phyloP scores from a whole-genome alignment of 1,140 invertebrate species.

The Eriocheir sinensis region DNA sequence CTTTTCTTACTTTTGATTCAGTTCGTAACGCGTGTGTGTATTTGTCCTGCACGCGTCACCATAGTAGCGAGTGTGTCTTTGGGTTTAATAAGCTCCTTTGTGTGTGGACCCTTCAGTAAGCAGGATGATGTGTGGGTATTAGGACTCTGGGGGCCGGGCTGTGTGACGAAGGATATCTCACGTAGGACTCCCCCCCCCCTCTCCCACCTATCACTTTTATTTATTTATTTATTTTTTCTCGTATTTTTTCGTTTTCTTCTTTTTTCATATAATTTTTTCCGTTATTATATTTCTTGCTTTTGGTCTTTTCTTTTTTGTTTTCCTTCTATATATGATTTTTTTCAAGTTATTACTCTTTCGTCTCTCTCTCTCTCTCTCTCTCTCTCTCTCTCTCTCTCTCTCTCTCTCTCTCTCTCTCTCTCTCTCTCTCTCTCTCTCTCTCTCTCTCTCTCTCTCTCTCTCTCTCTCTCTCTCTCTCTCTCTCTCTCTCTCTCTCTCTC shows the following conservation, averaged over 20 bases:
- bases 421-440: conserved; percentile 47
- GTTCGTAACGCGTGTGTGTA: neutral
- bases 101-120: neutral
- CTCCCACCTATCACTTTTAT: too few relatives aligned
- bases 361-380: neutral
- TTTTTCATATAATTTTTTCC: too few relatives aligned
- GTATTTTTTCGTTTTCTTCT: too few relatives aligned
- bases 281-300: too few relatives aligned
- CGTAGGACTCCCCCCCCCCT: neutral
- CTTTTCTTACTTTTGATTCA: neutral
- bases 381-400: neutral
- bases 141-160: neutral
- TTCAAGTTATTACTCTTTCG: neutral
- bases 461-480: neutral
- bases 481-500: too few relatives aligned
- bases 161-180: neutral
- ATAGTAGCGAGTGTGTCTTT: neutral
- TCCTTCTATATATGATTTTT: neutral
- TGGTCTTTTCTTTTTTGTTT: too few relatives aligned
- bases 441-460: conserved; percentile 42
- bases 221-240: too few relatives aligned
- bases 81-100: neutral
- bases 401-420: conserved; percentile 44
- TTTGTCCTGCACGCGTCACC: neutral
- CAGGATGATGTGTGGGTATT: neutral